Base-by-base conservation (phyloP, 2,113 vertebrate genomes). In the Phaetusa simplex region DNA sequence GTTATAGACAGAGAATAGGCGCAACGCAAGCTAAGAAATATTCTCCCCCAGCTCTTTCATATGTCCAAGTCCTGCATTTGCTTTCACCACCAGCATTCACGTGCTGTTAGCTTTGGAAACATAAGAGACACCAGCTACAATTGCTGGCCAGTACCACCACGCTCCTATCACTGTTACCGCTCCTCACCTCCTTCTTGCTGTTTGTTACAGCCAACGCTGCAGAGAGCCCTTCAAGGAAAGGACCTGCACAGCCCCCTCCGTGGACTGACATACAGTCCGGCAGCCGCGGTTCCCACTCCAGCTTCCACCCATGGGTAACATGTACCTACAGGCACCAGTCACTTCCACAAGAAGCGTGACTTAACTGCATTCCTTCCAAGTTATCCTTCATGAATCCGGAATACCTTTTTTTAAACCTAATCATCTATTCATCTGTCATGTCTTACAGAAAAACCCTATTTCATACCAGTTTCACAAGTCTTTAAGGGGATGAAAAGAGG, bases 131-230 rank as follows among this genome's bases (percentile, higher is more conserved):
- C 4, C 72, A 56, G 21, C 29, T 66, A 26, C 38, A 62, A 19
- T 15, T 2, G 11, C 77, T 55, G 59, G 55, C 19, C 58, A 20
- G 36, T 45, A 43, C 21, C 16, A 40, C 21, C 67, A 36, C 0
- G 0, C 34, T 83, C 14, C 14, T 49, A 69, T 20, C 0, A 0
- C 52, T 26, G 10, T 22, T 43, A 38, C 11, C 2, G 0, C n/a
- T 59, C 53, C 32, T 55, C 3, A 3, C 4, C 62, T 40, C 32
- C 56, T 73, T n/a, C 49, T 9, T 32, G 16, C 45, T 11, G 3
- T 29, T 69, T 56, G 40, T 38, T 52, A 53, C 2, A 3, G 49
- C 10, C 38, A 55, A 53, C 1, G 3, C 34, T 36, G 42, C 29
- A 83, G n/a, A 88, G 12, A 71, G 38, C 24, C 17, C 36, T 24